Conservation (phyloP, 2,113 vertebrate genomes). For the Spheniscus mendiculus region DNA sequence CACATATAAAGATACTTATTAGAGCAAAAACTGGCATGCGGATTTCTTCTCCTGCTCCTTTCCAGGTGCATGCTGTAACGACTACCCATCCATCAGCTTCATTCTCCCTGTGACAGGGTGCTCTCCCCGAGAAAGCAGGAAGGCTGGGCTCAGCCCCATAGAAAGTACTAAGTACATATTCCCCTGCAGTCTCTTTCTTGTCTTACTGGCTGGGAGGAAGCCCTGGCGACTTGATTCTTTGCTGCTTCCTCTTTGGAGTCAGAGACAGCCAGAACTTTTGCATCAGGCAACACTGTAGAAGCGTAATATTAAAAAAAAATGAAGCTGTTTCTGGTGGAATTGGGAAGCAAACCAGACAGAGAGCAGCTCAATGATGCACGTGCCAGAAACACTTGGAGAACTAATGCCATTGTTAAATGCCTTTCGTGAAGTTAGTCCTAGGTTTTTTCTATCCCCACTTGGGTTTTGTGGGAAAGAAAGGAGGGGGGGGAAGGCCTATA, state of each 20-base stretch:
- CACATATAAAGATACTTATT: not conserved
- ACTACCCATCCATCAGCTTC: not conserved
- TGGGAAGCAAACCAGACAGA: not conserved
- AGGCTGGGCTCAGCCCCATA: not conserved
- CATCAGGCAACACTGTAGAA: not conserved
- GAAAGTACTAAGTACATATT: not conserved
- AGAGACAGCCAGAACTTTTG: not conserved
- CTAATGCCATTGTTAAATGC: not conserved
- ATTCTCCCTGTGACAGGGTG: not conserved
- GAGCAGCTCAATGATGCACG: not conserved
- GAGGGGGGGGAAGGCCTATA: not conserved
- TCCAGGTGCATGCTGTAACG: not conserved
- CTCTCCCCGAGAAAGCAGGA: not conserved
- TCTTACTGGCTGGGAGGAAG: not conserved
- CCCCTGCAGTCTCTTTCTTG: not conserved
- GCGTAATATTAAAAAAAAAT: not conserved
- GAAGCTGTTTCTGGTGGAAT: not conserved
- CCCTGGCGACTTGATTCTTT: not conserved
- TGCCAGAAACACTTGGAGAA: not conserved
- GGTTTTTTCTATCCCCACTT: not conserved
- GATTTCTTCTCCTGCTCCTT: not conserved
- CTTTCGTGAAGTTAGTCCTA: not conserved
- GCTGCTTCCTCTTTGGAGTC: not conserved
- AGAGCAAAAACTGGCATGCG: not conserved
- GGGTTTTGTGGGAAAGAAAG: not conserved